Conservation (phyloP, 2,797 vertebrate species). For the Rhinoraja longicauda region DNA sequence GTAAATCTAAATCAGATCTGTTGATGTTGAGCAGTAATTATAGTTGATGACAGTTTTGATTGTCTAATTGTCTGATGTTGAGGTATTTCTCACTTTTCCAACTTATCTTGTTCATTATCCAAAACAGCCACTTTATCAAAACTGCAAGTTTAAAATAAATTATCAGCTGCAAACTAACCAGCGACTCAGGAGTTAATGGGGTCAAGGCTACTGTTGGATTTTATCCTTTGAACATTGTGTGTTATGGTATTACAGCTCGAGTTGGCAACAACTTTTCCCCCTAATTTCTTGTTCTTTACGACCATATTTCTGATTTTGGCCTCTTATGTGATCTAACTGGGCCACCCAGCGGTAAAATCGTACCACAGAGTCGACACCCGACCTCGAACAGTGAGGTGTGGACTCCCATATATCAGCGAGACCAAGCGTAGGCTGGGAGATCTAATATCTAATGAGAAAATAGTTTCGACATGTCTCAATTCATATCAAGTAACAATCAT, state of each 20-base stretch:
- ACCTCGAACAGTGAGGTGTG: too few relatives aligned
- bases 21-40: not conserved
- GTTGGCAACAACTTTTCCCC: not conserved
- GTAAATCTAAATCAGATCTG: constrained; percentile 6
- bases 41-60: not conserved
- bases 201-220: not conserved
- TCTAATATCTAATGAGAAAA: not conserved
- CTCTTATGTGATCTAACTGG: not conserved
- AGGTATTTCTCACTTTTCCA: not conserved
- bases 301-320: not conserved
- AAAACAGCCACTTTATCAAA: not conserved
- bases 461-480: not conserved
- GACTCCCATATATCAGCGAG: too few relatives aligned
- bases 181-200: not conserved
- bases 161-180: not conserved
- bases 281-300: not conserved
- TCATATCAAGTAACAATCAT: not conserved
- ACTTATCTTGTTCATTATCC: not conserved
- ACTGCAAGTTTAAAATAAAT: constrained; percentile 8
- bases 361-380: too few relatives aligned
- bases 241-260: not conserved
- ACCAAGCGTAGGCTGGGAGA: too few relatives aligned
- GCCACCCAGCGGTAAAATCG: not conserved
- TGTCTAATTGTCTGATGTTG: not conserved
- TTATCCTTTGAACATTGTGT: not conserved